Conservation (phyloP, 2,888 invertebrate genomes). For the Tetheella fluctuosa region DNA sequence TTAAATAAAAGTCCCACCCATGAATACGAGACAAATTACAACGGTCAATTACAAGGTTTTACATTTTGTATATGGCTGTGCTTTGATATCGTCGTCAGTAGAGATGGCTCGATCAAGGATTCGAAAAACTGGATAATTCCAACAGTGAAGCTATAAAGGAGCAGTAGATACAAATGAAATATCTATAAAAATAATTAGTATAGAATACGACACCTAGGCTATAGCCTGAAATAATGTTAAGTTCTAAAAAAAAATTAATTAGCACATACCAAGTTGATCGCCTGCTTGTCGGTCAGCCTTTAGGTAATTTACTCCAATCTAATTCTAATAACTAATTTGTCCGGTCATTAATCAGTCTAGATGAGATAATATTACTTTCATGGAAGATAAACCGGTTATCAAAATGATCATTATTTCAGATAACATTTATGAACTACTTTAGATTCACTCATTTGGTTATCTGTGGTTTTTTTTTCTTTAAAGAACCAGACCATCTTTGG, state of each 20-base stretch:
- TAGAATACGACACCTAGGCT: too few species aligned
- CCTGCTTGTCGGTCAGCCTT: too few species aligned
- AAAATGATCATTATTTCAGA: not conserved
- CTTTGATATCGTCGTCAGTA: not conserved
- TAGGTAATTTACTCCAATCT: not conserved
- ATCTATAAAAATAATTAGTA: too few species aligned
- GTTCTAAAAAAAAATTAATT: too few species aligned
- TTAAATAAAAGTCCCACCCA: slow-evolving; percentile 5
- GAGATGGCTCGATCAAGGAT: not conserved
- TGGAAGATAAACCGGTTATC: not conserved
- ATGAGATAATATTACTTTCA: not conserved
- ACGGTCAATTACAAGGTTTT: not conserved
- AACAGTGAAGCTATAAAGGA: too few species aligned
- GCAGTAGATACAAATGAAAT: too few species aligned
- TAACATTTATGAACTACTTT: not conserved
- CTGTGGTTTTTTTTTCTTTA: not conserved
- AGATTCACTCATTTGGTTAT: not conserved
- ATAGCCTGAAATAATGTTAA: too few species aligned
- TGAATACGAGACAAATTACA: not conserved
- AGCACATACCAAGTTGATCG: too few species aligned
- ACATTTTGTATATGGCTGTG: not conserved
- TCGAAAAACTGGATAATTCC: not conserved
- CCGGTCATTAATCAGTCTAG: not conserved
- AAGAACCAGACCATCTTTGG: not conserved
- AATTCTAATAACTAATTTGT: not conserved